Evolutionary conservation across 2,888 invertebrate genomes (phyloP), one percentile per base, ranked within the genome.

Genomic region (Tenthredo scrophulariae): DNA sequence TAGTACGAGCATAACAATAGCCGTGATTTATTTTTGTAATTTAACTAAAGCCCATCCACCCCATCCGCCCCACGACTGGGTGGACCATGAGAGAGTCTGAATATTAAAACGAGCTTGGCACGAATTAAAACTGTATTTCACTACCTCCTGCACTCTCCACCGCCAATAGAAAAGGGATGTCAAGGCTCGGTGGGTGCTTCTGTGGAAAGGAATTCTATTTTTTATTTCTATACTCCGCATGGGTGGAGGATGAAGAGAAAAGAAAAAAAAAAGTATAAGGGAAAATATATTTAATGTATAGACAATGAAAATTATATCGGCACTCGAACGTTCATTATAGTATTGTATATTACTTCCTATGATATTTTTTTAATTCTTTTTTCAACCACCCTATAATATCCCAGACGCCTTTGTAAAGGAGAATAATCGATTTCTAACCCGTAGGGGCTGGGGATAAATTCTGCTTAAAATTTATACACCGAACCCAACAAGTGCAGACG

Each of bases 11-110:
- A 85, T 87, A 88, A 90, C 90, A 90, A 89, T 89, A 84, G 77
- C 84, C 84, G 87, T 90, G 90, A 90, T 90, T 90, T 90, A 90
- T 90, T 89, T 88, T 88, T 86, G 89, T 88, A 88, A 90, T 90
- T 89, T 88, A 89, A 88, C 89, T 88, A 89, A 89, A 87, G 86
- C 86, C 72, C 87, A 46, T 84, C 86, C 26, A 40, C 79, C 15
- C 62, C 54, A 67, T 70, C 75, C 50, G 43, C 83, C 74, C 62
- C 13, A n/a, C 83, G 62, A 79, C 84, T 72, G 33, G 54, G 54
- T 77, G 84, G 22, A 22, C 33, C 75, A 82, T 65, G 83, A 79
- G 72, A 26, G 74, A 58, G 37, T 54, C 37, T 75, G 88, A 88
- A 88, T 88, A 89, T 90, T 88, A 88, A 88, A 88, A 85, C 86